A percentile compares a stretch with the other conserved stretches of the same genome.
These are phyloP conservation scores for Haplotaxodon microlepis DNA, from an alignment of 2,113 vertebrate species.

Conservation along the genomic window DNA sequence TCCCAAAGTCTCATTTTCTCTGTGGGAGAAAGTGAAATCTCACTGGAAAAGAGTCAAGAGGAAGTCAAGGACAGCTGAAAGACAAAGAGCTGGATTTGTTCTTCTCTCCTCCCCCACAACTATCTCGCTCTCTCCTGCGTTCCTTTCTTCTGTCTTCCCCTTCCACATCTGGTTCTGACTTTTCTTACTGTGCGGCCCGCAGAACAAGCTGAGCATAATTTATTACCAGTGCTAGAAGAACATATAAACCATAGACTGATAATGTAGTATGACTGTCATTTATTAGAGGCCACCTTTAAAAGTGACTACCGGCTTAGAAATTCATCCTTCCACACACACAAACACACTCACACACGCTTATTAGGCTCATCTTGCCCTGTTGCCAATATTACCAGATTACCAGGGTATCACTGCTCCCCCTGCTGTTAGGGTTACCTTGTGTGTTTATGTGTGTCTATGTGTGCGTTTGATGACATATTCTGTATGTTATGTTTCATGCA, in stretches of 20 bases:
- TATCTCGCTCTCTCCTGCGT: conserved; percentile 9
- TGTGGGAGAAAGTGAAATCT: conserved; percentile 31
- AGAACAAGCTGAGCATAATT: neutral
- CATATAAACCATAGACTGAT: neutral
- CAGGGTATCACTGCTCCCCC: conserved; percentile 44
- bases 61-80: conserved; percentile 49
- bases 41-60: conserved; percentile 10
- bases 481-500: conserved; percentile 47
- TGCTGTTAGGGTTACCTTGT: conserved; percentile 39
- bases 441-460: neutral
- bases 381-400: neutral
- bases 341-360: neutral
- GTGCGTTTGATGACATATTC: neutral
- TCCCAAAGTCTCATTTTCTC: conserved; percentile 24
- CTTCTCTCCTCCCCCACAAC: conserved; percentile 40
- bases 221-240: neutral
- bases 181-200: neutral
- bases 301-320: neutral
- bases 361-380: neutral
- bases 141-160: neutral
- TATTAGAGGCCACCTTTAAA: conserved; percentile 7
- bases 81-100: conserved; percentile 53
- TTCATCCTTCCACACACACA: neutral
- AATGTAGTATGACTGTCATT: neutral
- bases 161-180: conserved; percentile 55